A percentile compares a stretch with the other conserved stretches of the same genome.
Evolutionary conservation across 2,888 invertebrate species (phyloP).

Genomic region (Conus canariensis): DNA sequence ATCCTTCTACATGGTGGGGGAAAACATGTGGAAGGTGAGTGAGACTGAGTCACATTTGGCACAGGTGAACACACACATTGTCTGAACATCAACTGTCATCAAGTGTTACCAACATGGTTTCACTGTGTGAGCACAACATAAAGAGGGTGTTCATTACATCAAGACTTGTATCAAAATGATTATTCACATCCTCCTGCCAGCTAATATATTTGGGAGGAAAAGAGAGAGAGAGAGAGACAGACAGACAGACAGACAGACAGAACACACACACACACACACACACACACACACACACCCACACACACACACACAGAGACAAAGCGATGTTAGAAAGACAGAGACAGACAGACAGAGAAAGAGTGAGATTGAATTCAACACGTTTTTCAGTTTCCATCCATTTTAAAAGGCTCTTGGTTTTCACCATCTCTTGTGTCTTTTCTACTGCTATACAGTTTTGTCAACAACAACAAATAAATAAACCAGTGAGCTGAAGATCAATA

Average conservation of each 20-base stretch:
- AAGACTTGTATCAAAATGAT: neutral
- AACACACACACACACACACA: no score
- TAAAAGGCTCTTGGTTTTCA: no score
- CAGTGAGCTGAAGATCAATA: no score
- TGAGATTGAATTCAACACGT: neutral
- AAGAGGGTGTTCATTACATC: neutral
- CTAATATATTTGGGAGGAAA: no score
- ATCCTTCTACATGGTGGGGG: slow-evolving; percentile 58
- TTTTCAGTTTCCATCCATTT: no score
- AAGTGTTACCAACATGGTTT: neutral
- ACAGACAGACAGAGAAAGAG: neutral
- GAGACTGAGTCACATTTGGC: slow-evolving; percentile 22
- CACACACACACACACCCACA: neutral
- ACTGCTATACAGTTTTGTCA: no score
- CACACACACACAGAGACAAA: neutral
- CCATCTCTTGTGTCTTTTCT: no score
- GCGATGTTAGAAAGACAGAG: neutral
- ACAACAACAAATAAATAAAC: no score
- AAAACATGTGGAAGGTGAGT: slow-evolving; percentile 43
- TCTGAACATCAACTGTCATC: neutral
- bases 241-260: no score
- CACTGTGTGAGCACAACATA: slow-evolving; percentile 7
- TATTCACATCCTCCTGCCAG: neutral
- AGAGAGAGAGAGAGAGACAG: no score
- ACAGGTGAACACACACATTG: slow-evolving; percentile 20